Evolutionary conservation across 2,797 vertebrate species (phyloP).

Genomic region (Hoplostethus mediterraneus): DNA sequence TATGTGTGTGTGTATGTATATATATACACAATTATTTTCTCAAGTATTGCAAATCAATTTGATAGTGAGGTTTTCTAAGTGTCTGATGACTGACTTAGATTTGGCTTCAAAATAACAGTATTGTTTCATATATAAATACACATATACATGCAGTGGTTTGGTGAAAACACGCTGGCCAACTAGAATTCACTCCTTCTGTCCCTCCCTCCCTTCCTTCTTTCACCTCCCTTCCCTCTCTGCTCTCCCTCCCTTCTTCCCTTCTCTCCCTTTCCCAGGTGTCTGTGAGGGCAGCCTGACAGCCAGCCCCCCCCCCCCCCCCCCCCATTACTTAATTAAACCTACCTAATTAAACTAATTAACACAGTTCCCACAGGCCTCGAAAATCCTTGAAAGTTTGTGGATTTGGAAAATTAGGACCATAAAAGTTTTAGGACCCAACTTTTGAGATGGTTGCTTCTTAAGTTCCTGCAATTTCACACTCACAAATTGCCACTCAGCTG

Average conservation of each 20-base stretch:
- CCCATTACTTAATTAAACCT: slow-evolving; percentile 64
- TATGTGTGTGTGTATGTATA: too few species aligned
- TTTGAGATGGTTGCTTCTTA: slow-evolving; percentile 41
- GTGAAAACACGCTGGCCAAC: slow-evolving; percentile 1
- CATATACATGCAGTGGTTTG: neutral
- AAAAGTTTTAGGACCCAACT: slow-evolving; percentile 57
- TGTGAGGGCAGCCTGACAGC: slow-evolving; percentile 58
- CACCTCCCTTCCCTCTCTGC: neutral
- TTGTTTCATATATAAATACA: too few species aligned
- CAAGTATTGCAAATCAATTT: too few species aligned
- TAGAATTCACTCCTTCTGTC: slow-evolving; percentile 17
- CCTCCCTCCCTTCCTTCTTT: neutral
- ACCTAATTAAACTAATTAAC: slow-evolving; percentile 73
- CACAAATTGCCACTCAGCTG: slow-evolving; percentile 28
- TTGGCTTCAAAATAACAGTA: too few species aligned
- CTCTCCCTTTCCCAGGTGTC: slow-evolving; percentile 58
- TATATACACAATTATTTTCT: too few species aligned
- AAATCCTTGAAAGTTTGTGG: slow-evolving; percentile 69
- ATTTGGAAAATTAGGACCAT: slow-evolving; percentile 51
- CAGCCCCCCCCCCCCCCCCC: slow-evolving; percentile 36
- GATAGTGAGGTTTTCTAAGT: too few species aligned
- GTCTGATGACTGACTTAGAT: too few species aligned
- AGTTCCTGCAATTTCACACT: slow-evolving; percentile 17
- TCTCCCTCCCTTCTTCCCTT: neutral
- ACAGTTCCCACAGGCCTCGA: slow-evolving; percentile 58